Conservation (phyloP, 2,797 vertebrate species). For the Sebastes hopkinsi region DNA sequence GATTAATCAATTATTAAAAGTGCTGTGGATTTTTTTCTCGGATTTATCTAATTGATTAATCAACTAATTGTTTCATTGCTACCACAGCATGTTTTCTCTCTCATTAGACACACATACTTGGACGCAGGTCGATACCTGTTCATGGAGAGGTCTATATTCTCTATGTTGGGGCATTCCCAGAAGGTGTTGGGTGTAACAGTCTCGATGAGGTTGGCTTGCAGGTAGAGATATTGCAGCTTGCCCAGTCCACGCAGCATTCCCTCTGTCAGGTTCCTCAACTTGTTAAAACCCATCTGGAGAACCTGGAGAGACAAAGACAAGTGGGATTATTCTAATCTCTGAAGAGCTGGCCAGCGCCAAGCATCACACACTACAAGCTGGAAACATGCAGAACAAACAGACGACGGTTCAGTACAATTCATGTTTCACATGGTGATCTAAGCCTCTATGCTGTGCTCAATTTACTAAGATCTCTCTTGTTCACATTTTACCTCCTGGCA, state of each 20-base stretch:
- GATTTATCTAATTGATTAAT: neutral
- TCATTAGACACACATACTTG: neutral
- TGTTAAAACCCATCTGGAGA: slow-evolving; percentile 98
- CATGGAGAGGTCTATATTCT: slow-evolving; percentile 99
- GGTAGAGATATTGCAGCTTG: slow-evolving; percentile 98
- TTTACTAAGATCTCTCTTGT: slow-evolving; percentile 55
- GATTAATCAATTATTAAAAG: neutral
- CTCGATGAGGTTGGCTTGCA: slow-evolving; percentile 98
- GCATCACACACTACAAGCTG: slow-evolving; percentile 50
- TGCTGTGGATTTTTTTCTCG: neutral
- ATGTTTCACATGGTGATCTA: slow-evolving; percentile 68
- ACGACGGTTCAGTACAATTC: slow-evolving; percentile 46
- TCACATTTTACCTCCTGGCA: slow-evolving; percentile 64
- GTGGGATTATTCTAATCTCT: slow-evolving; percentile 77
- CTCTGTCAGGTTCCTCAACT: slow-evolving; percentile 95
- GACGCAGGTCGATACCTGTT: slow-evolving; percentile 80
- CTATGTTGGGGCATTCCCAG: slow-evolving; percentile 96
- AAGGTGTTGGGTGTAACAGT: slow-evolving; percentile 94
- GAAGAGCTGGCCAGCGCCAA: slow-evolving; percentile 47
- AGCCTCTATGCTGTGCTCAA: slow-evolving; percentile 50
- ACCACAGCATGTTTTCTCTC: neutral
- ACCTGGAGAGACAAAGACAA: slow-evolving; percentile 86
- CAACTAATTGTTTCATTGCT: neutral
- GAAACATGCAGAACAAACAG: slow-evolving; percentile 64
- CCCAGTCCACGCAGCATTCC: slow-evolving; percentile 95